Base-by-base conservation (phyloP, 2,113 vertebrate genomes). In the Phaetusa simplex region DNA sequence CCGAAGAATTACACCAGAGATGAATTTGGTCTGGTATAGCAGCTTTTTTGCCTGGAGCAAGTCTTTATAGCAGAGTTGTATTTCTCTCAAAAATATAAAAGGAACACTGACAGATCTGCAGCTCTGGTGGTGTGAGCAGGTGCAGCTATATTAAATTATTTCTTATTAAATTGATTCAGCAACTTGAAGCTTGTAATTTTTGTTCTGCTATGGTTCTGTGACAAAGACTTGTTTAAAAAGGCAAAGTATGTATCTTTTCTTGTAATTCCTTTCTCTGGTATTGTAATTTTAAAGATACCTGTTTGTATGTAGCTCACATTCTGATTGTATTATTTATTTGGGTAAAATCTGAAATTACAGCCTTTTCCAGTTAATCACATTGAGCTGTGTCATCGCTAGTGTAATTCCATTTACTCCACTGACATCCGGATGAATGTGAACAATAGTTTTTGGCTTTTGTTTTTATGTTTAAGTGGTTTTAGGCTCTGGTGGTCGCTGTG, bases 131-230 rank as follows among this genome's bases (percentile, higher is more conserved):
- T 95, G 90, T 92, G 90, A 97, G 96, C 96, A 97, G 96, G 97
- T 97, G 96, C 91, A 97, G 86, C 95, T 95, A 56, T 95, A 96
- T 97, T 97, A 94, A 96, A 96, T 98, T 97, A 97, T 97, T 97
- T 96, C 88, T 95, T 97, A 97, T 93, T 96, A 96, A 95, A 96
- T 97, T 96, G 97, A 96, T 97, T 91, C 83, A 90, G 85, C 86
- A 95, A 95, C 93, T 96, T 91, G 94, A 96, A 94, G 89, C 88
- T 86, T 96, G 90, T 95, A 95, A 88, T 96, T 96, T 96, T 95
- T 95, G 83, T 88, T 93, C 88, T 95, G 94, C 78, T 94, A 36
- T 61, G 87, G 87, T 95, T 94, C 79, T 80, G 59, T 89, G 95
- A 86, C 76, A 90, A 82, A 88, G 69, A 89, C 58, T 45, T 87